These are phyloP conservation scores for Hylaeus volcanicus DNA, from an alignment of 1,140 invertebrate species.

Conservation along the genomic window DNA sequence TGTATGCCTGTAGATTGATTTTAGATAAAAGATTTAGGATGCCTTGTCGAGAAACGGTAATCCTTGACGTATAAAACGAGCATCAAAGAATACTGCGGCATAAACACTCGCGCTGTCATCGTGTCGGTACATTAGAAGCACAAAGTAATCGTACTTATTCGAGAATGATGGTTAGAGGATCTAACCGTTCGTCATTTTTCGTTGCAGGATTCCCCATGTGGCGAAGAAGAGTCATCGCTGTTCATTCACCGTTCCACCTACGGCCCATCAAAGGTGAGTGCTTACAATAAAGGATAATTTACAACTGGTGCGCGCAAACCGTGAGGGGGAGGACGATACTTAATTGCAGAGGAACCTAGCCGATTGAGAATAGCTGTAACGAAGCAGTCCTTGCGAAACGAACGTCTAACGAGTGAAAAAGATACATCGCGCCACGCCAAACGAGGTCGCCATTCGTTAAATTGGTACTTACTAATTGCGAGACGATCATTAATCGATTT, in stretches of 20 bases:
- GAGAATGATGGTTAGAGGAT: too few relatives aligned
- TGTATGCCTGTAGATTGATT: too few relatives aligned
- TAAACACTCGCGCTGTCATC: neutral
- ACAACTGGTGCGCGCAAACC: slow-evolving; percentile 24
- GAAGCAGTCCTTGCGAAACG: neutral
- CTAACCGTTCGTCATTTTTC: slow-evolving; percentile 34
- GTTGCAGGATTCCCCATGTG: slow-evolving; percentile 75
- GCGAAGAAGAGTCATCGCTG: slow-evolving; percentile 64
- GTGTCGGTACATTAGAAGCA: neutral
- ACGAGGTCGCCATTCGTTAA: neutral
- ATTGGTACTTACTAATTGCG: neutral
- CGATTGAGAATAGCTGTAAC: neutral
- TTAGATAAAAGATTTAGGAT: neutral
- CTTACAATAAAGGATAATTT: slow-evolving; percentile 50
- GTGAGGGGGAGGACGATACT: neutral
- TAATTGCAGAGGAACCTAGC: slow-evolving; percentile 41
- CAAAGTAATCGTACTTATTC: neutral
- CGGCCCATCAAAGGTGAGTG: slow-evolving; percentile 69
- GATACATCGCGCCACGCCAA: neutral
- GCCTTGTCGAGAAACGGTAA: neutral
- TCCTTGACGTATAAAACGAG: neutral
- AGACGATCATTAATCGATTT: neutral
- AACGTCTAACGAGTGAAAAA: neutral
- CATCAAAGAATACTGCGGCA: neutral
- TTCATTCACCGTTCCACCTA: slow-evolving; percentile 66